A percentile compares a stretch with the other conserved stretches of the same genome.
Evolutionary conservation across 2,888 invertebrate species (phyloP).

Genomic region (Allolobophora icterica): DNA sequence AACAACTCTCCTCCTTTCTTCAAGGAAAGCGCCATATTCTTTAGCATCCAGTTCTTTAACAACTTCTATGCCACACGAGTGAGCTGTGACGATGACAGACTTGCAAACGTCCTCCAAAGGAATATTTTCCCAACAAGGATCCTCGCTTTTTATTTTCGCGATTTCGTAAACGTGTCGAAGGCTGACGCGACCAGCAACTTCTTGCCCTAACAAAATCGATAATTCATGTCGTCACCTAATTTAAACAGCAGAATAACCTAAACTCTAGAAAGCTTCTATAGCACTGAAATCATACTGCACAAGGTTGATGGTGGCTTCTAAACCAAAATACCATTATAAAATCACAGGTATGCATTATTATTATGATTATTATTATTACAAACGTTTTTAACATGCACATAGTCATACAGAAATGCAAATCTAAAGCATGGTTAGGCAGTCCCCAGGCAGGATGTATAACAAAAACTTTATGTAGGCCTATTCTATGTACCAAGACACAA

Average conservation of each 20-base stretch:
- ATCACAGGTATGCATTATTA: slow-evolving; percentile 26
- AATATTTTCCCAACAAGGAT: slow-evolving; percentile 70
- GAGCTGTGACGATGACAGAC: slow-evolving; percentile 79
- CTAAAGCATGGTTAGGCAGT: too few relatives aligned
- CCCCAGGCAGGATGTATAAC: too few relatives aligned
- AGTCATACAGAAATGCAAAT: too few relatives aligned
- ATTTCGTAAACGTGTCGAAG: slow-evolving; percentile 97
- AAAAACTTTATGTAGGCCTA: too few relatives aligned
- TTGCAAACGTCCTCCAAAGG: slow-evolving; percentile 72
- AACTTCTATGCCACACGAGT: slow-evolving; percentile 83
- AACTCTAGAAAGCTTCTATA: neutral
- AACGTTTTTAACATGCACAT: too few relatives aligned
- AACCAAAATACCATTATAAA: neutral
- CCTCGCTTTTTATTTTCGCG: slow-evolving; percentile 90
- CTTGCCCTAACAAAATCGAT: slow-evolving; percentile 70
- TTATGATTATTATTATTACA: neutral
- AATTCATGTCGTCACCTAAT: neutral
- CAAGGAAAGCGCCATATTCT: slow-evolving; percentile 81
- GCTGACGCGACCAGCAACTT: slow-evolving; percentile 86
- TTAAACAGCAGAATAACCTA: neutral
- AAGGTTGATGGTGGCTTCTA: neutral
- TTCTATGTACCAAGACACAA: too few relatives aligned
- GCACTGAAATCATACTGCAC: neutral
- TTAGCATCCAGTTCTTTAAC: slow-evolving; percentile 73
- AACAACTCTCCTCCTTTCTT: slow-evolving; percentile 75